phyloP scores from a whole-genome alignment of 2,797 vertebrate genomes.

The Pogoniulus pusillus region DNA sequence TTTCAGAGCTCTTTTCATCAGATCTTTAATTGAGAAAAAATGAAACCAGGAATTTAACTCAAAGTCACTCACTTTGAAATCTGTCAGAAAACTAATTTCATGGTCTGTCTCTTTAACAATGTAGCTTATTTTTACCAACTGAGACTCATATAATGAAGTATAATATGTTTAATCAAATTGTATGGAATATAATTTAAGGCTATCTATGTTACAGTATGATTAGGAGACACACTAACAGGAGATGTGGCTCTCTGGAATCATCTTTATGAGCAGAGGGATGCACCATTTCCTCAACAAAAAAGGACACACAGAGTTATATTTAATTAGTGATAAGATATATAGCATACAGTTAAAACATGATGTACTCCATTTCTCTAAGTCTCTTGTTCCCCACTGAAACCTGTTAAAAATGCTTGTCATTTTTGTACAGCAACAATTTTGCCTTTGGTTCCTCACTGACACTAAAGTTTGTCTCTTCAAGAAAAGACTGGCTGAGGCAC shows the following conservation, averaged over 20 bases:
- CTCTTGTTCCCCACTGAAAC: not conserved
- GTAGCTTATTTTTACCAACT: not conserved
- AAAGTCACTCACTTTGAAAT: conserved; percentile 19
- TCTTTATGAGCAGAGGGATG: not conserved
- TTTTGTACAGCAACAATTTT: not conserved
- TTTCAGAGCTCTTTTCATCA: not conserved
- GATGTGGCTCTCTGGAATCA: not conserved
- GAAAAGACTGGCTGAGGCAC: too few species aligned
- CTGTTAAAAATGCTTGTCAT: not conserved
- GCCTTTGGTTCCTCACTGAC: not conserved
- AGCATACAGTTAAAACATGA: not conserved
- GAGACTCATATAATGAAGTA: not conserved
- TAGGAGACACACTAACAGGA: not conserved
- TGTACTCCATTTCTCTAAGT: not conserved
- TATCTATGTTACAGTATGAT: not conserved
- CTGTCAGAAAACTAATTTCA: conserved; percentile 42
- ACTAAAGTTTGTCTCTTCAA: not conserved
- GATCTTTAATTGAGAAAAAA: not conserved
- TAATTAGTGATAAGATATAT: not conserved
- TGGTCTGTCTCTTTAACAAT: conserved; percentile 30
- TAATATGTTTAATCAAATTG: conserved; percentile 31
- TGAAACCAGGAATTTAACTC: conserved; percentile 16
- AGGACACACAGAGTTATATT: not conserved
- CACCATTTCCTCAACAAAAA: not conserved
- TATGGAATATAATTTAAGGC: not conserved